Evolutionary conservation across 2,888 invertebrate species (phyloP).

Genomic region (Caenorhabditis wallacei): DNA sequence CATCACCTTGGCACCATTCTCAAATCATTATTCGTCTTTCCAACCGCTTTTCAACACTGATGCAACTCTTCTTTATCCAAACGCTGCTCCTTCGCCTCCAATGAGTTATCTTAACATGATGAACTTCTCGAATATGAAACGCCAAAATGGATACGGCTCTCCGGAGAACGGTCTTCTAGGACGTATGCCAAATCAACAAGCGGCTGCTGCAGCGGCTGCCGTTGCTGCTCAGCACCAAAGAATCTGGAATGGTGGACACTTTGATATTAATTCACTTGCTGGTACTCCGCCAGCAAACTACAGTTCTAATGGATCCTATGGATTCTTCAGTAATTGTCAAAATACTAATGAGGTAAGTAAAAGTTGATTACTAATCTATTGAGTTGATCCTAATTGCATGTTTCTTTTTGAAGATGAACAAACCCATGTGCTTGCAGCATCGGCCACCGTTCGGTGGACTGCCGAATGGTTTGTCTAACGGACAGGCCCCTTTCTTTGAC

Average conservation of each 20-base stretch:
- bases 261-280: conserved; percentile 52
- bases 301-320: conserved; percentile 62
- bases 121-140: conserved; percentile 54
- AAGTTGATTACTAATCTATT: neutral
- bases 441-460: conserved; percentile 44
- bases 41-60: conserved; percentile 51
- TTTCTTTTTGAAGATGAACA: conserved; percentile 1
- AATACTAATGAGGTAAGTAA: conserved; percentile 35
- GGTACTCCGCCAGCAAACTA: conserved; percentile 56
- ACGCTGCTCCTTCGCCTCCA: conserved; percentile 53
- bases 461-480: conserved; percentile 29
- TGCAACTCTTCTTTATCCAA: conserved; percentile 9
- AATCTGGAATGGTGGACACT: conserved; percentile 58
- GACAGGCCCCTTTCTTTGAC: conserved; percentile 41
- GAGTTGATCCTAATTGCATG: neutral
- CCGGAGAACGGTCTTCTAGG: conserved; percentile 46
- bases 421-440: conserved; percentile 26
- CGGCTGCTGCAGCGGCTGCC: conserved; percentile 17
- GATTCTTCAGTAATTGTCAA: conserved; percentile 54
- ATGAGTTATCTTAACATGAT: conserved; percentile 54
- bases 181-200: conserved; percentile 10
- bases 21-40: conserved; percentile 55
- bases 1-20: conserved; percentile 59
- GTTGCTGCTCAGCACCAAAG: conserved; percentile 45
- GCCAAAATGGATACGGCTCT: conserved; percentile 2